Evolutionary conservation across 2,888 invertebrate species (phyloP), one percentile per base, ranked within the genome.

Genomic region (Lasioglossum zephyrum): DNA sequence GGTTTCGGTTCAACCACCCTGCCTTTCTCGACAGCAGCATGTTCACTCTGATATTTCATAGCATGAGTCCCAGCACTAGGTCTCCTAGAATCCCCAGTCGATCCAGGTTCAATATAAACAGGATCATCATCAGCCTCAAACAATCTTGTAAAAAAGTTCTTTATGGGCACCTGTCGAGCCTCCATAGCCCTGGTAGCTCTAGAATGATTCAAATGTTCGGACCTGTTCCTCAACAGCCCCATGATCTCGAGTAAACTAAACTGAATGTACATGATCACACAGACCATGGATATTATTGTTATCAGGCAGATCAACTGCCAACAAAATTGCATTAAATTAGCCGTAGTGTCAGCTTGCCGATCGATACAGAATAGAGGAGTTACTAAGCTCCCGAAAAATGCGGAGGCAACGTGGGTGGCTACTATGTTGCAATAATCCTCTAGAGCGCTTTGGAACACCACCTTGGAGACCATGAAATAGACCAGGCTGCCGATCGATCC

Each of bases 401-500:
- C 94, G 72, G 93, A 92, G 18, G 92, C 86, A 0, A 95, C 82
- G 84, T 95, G 94, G 11, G 93, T 92, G 1, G 94, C 90, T 1
- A 92, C 82, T 13, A 95, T 84, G 77, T 95, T 95, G 84, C 95
- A 95, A 81, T 94, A 93, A 86, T 95, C 95, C 82, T 95, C 95
- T 16, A 95, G 78, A 0, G 93, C 91, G 63, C 93, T 94, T 80
- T 88, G 89, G 75, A 93, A 93, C 4, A 95, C 82, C 18, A 85
- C 73, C 79, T 92, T 82, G 75, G 93, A 88, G 41, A 92, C 66
- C 81, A 93, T 72, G 84, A 92, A 92, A 89, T 92, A 93, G 77
- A 94, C 77, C 60, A 94, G 49, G 79, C 93, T 91, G 84, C 86
- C 86, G 82, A 86, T 26, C 72, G 89, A 77, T 93, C 90, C 72